Evolutionary conservation across 2,888 invertebrate genomes (phyloP).

Genomic region (Chaetogeoica ovagalla): DNA sequence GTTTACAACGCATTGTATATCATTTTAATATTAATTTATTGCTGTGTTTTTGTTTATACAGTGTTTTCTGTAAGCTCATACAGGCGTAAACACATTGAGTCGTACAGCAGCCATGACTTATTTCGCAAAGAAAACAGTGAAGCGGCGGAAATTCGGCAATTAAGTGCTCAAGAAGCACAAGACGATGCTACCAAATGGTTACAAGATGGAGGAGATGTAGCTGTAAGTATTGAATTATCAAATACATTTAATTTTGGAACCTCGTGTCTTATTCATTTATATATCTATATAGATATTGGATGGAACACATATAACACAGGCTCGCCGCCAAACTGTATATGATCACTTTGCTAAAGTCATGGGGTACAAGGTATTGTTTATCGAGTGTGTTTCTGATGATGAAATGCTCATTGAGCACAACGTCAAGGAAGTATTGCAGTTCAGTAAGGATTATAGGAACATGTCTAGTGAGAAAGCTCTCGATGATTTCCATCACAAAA

Average conservation of each 20-base stretch:
- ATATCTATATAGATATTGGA: conserved; percentile 75
- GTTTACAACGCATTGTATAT: background rate
- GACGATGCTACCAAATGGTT: conserved; percentile 84
- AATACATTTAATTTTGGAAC: background rate
- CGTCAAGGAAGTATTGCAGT: conserved; percentile 78
- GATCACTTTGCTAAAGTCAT: conserved; percentile 72
- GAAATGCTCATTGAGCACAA: conserved; percentile 71
- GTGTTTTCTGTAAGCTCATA: conserved; percentile 94
- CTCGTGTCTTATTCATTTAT: conserved; percentile 21
- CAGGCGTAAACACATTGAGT: conserved; percentile 77
- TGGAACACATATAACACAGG: conserved; percentile 85
- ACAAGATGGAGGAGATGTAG: conserved; percentile 76
- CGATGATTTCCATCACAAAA: conserved; percentile 77
- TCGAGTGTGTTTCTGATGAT: conserved; percentile 90
- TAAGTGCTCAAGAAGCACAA: conserved; percentile 81
- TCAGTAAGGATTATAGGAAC: conserved; percentile 82
- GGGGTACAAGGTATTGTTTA: conserved; percentile 84
- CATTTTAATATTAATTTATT: background rate
- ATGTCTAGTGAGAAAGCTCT: conserved; percentile 78
- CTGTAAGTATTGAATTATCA: conserved; percentile 65
- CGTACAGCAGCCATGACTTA: conserved; percentile 83
- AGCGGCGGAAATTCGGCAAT: conserved; percentile 77
- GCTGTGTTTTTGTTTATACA: conserved; percentile 61
- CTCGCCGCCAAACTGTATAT: conserved; percentile 76
- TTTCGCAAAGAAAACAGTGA: conserved; percentile 83